A percentile compares a stretch with the other conserved stretches of the same genome.
phyloP scores from a whole-genome alignment of 1,140 invertebrate genomes.

The Drosophila sulfurigaster region DNA sequence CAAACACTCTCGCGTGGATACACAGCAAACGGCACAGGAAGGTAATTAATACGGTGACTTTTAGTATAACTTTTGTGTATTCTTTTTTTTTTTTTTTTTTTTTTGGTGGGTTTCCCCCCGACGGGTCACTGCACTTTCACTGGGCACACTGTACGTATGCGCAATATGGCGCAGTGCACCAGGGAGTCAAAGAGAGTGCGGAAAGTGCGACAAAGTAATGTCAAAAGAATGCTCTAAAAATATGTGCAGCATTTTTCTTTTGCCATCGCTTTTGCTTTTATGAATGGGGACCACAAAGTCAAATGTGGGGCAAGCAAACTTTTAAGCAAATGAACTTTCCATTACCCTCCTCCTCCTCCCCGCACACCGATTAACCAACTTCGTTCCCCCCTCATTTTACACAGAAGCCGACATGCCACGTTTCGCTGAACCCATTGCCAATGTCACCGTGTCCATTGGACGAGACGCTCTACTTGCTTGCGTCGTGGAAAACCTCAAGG shows the following conservation, averaged over 20 bases:
- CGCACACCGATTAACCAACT: neutral
- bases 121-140: constrained; percentile 24
- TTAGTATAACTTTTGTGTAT: constrained; percentile 25
- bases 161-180: constrained; percentile 63
- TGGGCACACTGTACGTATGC: constrained; percentile 46
- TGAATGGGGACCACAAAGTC: constrained; percentile 26
- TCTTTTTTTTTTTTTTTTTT: constrained; percentile 6
- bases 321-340: constrained; percentile 48
- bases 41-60: constrained; percentile 72
- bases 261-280: constrained; percentile 22
- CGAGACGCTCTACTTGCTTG: constrained; percentile 96
- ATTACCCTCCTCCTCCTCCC: neutral
- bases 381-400: neutral
- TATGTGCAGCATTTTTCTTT: constrained; percentile 32
- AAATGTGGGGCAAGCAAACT: constrained; percentile 40
- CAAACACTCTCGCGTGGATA: constrained; percentile 73
- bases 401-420: constrained; percentile 89
- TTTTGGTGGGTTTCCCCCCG: constrained; percentile 9
- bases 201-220: constrained; percentile 27
- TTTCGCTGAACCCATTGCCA: constrained; percentile 95
- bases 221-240: constrained; percentile 24
- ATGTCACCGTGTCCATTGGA: constrained; percentile 96
- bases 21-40: constrained; percentile 75
- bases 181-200: constrained; percentile 2
- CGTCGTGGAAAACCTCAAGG: constrained; percentile 95